Conservation (phyloP, 2,113 vertebrate genomes). For the Caloenas nicobarica region DNA sequence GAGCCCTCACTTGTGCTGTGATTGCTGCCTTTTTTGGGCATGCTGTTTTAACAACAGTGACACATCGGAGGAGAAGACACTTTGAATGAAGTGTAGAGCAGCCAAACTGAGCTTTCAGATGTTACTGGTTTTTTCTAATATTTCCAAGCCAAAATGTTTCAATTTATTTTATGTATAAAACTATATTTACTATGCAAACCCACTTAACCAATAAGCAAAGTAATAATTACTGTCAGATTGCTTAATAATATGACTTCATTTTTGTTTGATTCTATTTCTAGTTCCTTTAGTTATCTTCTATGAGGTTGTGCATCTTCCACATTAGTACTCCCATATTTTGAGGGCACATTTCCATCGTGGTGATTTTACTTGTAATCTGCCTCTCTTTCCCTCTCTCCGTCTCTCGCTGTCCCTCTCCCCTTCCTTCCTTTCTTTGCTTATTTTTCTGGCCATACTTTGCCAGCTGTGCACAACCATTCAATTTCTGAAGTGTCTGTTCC, state of each 20-base stretch:
- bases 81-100: neutral
- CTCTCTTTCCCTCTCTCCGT: neutral
- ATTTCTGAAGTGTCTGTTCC: slow-evolving; percentile 15
- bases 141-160: neutral
- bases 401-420: neutral
- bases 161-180: neutral
- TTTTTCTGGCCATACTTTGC: neutral
- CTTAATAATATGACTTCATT: neutral
- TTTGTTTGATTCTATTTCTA: neutral
- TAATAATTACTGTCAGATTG: neutral
- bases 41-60: neutral
- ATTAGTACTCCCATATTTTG: neutral
- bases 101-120: neutral
- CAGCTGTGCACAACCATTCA: neutral
- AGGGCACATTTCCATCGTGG: neutral
- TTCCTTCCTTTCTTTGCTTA: neutral
- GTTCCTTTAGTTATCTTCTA: neutral
- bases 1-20: neutral
- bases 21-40: neutral
- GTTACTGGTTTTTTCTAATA: neutral
- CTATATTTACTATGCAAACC: neutral
- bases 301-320: neutral
- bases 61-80: neutral
- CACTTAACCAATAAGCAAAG: slow-evolving; percentile 2
- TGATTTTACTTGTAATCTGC: neutral